These are phyloP conservation scores for Machimus atricapillus DNA, from an alignment of 2,888 invertebrate species.

Conservation along the genomic window DNA sequence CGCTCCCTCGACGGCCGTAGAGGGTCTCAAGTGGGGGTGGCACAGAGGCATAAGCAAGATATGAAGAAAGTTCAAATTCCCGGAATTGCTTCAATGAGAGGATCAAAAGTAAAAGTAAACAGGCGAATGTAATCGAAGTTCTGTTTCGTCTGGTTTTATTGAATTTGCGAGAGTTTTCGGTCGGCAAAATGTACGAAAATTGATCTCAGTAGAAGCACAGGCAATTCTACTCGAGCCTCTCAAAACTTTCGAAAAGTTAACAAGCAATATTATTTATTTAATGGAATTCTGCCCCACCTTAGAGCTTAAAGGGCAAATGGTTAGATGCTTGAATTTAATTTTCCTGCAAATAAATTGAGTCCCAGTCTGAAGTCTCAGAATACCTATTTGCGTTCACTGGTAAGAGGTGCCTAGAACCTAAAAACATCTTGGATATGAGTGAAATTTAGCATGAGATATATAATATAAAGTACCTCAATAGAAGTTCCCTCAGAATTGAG, in stretches of 20 bases:
- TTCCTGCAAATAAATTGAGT: not conserved
- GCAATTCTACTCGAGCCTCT: not conserved
- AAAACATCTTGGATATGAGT: not conserved
- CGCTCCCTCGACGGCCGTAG: not conserved
- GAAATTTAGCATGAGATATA: not conserved
- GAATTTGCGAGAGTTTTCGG: not conserved
- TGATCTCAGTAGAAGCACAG: not conserved
- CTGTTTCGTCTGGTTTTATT: not conserved
- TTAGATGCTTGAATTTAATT: not conserved
- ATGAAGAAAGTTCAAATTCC: conserved; percentile 3
- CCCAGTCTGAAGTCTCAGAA: not conserved
- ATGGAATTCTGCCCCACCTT: not conserved
- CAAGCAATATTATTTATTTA: not conserved
- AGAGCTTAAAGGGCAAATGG: not conserved
- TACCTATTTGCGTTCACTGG: not conserved
- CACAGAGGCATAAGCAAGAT: not conserved
- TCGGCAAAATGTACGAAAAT: not conserved
- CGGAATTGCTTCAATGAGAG: not conserved
- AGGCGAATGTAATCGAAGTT: conserved; percentile 3
- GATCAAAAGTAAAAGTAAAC: conserved; percentile 15
- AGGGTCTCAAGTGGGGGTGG: not conserved
- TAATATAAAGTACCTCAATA: not conserved
- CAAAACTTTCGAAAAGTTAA: not conserved
- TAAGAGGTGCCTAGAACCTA: not conserved
- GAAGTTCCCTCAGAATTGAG: too few relatives aligned